Evolutionary conservation across 2,113 vertebrate genomes (phyloP), one percentile per base, ranked within the genome.

Genomic region (Dasyprocta punctata): DNA sequence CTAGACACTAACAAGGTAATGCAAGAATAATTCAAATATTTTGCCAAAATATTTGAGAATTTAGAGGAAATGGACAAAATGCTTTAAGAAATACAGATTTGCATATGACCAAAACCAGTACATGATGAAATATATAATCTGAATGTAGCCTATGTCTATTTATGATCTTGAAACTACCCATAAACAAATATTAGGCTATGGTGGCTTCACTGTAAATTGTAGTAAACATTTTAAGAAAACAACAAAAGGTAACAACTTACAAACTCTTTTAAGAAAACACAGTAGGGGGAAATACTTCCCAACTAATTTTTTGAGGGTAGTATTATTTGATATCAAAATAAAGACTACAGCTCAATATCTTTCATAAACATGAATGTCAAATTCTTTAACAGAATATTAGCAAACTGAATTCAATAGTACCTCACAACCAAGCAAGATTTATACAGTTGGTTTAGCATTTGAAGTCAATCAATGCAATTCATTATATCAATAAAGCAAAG

Each of bases 201-300:
- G 78, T 54, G 19, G 71, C 30, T 89, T 89, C n/a, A 86, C 44
- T 83, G 36, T 26, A 44, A 96, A 78, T 90, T 94, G 24, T 91
- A 75, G 17, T 47, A 88, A 85, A 80, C 22, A 87, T 63, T 73
- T 75, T 28, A 9, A 28, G 71, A 5, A 63, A 92, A 71, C 12
- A 90, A 67, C 22, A 82, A 44, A 90, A 81, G 13, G 56, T n/a
- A 81, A 22, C 5, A 33, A 33, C 54, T 81, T 47, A 71, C 24
- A 71, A 90, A 87, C 16, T 36, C 75, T 71, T 71, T 91, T 47
- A 67, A 77, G 63, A 16, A 67, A 67, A 67, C 13, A 67, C 13
- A 67, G 33, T 22, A 88, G 17, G 41, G 71, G 6, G 33, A 89
- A 91, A 47, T 71, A 47, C 10, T 88, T 94, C 44, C 7, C n/a